Base-by-base conservation (phyloP, 2,888 invertebrate species). In the Drosophila cyrtoloma region DNA sequence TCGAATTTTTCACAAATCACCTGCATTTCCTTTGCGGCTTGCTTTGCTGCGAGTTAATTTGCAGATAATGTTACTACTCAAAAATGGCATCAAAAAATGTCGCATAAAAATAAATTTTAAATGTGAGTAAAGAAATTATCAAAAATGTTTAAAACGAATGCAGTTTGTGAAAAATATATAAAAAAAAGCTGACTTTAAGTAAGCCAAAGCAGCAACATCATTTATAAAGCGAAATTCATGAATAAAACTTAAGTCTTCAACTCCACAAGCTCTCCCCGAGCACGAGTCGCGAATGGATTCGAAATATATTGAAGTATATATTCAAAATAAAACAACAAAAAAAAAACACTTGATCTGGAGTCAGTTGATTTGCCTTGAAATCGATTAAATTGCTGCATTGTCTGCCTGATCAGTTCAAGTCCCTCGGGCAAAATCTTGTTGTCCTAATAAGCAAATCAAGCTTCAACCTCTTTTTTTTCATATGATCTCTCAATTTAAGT, bases 401-500 rank as follows among this genome's bases (percentile, higher is more conserved):
- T 9, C 22, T 5, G 22, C 1, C 47, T 47, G 47, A 26, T 22
- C 22, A 32, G 19, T 22, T 32, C 39, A 33, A 33, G 32, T 42
- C 12, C 52, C 16, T 16, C 16, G 19, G 58, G 44, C 22, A 2
- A 22, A 10, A 5, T 16, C 22, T 16, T 42, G n/a, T 19, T 22
- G n/a, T 16, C 19, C 53, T n/a, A 22, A 52, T 7, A 14, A 51
- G 55, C 50, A 77, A 66, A 60, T 71, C 65, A 26, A 22, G 22
- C 28, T 14, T 76, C 57, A 61, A 71, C 59, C 44, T 53, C 61
- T 58, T 58, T 28, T 50, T 53, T 56, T 28, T 19, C 26, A 58
- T 71, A 57, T 71, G 74, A 84, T 66, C 74, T 71, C 68, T 73
- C 80, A 81, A 77, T 77, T 81, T 32, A 32, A 59, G 51, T 60